These are phyloP conservation scores for Bucco capensis DNA, from an alignment of 2,113 vertebrate species.

Conservation along the genomic window DNA sequence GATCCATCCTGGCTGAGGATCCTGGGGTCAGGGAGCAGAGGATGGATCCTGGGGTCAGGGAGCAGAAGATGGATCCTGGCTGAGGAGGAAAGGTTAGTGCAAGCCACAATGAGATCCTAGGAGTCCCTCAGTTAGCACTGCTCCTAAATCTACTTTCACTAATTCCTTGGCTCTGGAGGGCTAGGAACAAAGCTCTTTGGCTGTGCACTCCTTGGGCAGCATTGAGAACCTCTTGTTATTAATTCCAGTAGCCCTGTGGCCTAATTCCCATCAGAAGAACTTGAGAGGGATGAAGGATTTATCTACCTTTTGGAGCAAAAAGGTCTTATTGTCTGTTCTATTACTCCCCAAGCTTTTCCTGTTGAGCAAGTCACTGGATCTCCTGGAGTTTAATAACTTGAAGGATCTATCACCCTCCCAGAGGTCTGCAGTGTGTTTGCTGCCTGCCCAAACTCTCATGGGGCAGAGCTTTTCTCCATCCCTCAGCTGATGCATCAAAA, in stretches of 20 bases:
- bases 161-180: not conserved
- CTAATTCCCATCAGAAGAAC: not conserved
- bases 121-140: not conserved
- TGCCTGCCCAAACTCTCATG: fast-evolving
- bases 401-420: not conserved
- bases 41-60: no score
- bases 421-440: not conserved
- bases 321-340: not conserved
- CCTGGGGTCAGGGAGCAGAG: no score
- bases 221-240: not conserved
- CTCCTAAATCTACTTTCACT: not conserved
- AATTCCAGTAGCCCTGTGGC: not conserved
- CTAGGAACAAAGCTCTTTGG: not conserved
- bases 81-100: not conserved
- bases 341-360: not conserved
- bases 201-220: not conserved
- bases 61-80: no score
- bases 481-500: not conserved
- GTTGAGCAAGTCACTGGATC: not conserved
- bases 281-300: not conserved
- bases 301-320: not conserved
- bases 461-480: not conserved
- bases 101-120: not conserved
- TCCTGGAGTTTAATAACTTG: not conserved
- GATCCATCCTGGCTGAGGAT: no score